Evolutionary conservation across 1,140 invertebrate species (phyloP), one percentile per base, ranked within the genome.

Genomic region (Adelges cooleyi): DNA sequence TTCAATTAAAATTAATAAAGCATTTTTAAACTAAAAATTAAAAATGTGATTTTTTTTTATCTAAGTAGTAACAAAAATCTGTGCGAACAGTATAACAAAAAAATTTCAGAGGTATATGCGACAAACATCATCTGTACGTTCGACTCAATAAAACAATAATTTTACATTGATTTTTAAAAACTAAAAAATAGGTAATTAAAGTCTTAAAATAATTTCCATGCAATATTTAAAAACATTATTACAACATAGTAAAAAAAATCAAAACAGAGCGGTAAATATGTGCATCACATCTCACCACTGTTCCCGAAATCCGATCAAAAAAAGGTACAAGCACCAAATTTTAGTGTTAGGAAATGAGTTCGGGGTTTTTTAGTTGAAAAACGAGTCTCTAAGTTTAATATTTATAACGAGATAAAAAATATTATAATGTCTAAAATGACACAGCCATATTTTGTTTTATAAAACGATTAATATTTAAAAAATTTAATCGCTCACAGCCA

Each of bases 381-480:
- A 62, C 56, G 56, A 62, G 54, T 59, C 54, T 59, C 54, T 59
- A 59, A 59, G 54, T 59, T 59, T 59, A 59, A 59, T 46, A 29
- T 59, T 46, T 59, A 46, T 59, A 59, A 59, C 54, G 42, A 59
- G 54, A 59, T 59, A 59, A 59, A 59, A 59, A 59, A 59, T 59
- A 46, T 59, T 59, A 59, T 59, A 59, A 59, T 46, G 54, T 59
- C 54, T 59, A 59, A 59, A 59, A 29, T 59, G 54, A 59, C 54
- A 59, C 54, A 59, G 54, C 54, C 54, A 59, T 59, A 59, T 59
- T 59, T 59, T 46, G 54, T 59, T 46, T 46, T 59, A 56, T 46
- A 46, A 59, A 48, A 67, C 36, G 40, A 67, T 67, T 46, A 67
- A 50, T 56, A 56, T 46, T 67, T 62, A 40, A 51, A 59, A 59